phyloP scores from a whole-genome alignment of 2,797 vertebrate genomes.

The Ispidina lecontei region DNA sequence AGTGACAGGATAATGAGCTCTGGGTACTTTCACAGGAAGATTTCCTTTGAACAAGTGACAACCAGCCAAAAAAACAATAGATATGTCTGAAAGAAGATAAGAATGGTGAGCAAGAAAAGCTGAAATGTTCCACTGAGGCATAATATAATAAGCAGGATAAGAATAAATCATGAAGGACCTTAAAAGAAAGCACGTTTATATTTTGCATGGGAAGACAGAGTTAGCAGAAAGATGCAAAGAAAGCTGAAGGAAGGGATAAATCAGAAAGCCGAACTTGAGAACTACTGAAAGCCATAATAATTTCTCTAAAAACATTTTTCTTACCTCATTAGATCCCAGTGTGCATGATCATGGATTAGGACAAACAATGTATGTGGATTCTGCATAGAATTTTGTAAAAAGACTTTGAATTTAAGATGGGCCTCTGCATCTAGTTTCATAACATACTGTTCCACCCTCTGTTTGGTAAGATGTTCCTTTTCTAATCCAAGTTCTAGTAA shows the following conservation, averaged over 20 bases:
- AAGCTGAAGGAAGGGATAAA: not conserved
- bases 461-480: slow-evolving; percentile 83
- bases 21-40: not conserved
- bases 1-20: not conserved
- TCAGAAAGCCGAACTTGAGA: not conserved
- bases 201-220: not conserved
- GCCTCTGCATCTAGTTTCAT: slow-evolving; percentile 90
- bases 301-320: not conserved
- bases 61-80: not conserved
- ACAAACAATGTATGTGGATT: slow-evolving; percentile 94
- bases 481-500: slow-evolving; percentile 91
- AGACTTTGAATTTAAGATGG: slow-evolving; percentile 84
- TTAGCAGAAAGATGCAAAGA: not conserved
- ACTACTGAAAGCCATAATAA: not conserved
- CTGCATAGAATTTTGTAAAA: slow-evolving; percentile 89
- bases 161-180: not conserved
- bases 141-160: not conserved
- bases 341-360: slow-evolving; percentile 95
- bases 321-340: slow-evolving; percentile 94
- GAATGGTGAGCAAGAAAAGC: not conserved
- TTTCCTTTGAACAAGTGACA: not conserved
- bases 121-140: not conserved
- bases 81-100: not conserved
- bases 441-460: slow-evolving; percentile 88
- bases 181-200: not conserved